phyloP scores from a whole-genome alignment of 2,797 vertebrate species.

The Rhabdomys pumilio region DNA sequence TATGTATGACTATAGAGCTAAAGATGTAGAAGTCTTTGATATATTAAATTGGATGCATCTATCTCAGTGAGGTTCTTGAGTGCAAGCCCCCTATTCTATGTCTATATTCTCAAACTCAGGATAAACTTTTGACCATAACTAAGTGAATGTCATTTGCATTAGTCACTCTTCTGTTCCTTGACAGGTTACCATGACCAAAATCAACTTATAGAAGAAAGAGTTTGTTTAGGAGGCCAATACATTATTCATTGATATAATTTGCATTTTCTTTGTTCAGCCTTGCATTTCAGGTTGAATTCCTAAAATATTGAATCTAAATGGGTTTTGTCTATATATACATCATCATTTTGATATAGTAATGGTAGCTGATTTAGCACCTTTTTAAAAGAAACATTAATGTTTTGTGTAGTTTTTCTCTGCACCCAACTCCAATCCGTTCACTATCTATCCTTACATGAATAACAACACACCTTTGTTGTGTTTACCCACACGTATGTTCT shows the following conservation, averaged over 20 bases:
- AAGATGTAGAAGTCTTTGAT: not conserved
- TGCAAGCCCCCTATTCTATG: not conserved
- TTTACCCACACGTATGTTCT: not conserved
- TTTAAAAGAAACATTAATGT: not conserved
- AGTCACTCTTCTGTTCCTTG: not conserved
- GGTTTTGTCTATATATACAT: not conserved
- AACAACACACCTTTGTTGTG: not conserved
- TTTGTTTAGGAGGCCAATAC: not conserved
- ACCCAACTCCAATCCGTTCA: not conserved
- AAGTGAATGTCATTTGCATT: constrained; percentile 15
- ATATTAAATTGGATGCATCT: not conserved
- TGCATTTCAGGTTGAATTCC: not conserved
- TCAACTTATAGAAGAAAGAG: not conserved
- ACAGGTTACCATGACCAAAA: not conserved
- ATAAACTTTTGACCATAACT: constrained; percentile 17
- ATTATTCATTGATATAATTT: not conserved
- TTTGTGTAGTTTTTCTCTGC: not conserved
- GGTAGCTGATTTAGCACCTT: not conserved
- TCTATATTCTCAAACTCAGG: not conserved
- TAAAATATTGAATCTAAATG: not conserved
- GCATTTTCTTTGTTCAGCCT: not conserved
- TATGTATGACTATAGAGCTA: not conserved
- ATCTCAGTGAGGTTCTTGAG: not conserved
- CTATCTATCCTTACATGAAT: not conserved
- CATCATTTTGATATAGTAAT: not conserved